These are phyloP conservation scores for Tympanuchus pallidicinctus DNA, from an alignment of 2,113 vertebrate genomes.

Conservation along the genomic window DNA sequence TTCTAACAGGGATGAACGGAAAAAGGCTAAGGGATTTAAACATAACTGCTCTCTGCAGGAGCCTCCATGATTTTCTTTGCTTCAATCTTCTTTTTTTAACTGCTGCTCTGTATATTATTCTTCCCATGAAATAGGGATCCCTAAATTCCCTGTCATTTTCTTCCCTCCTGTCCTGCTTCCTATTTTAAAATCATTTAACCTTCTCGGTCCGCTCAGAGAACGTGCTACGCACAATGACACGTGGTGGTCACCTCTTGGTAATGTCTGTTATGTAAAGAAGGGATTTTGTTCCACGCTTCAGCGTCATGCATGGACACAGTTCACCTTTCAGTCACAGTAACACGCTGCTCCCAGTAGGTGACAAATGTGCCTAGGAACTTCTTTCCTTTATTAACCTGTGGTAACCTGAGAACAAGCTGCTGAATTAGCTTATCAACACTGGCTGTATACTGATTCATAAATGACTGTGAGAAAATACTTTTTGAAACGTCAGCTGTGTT, in stretches of 20 bases:
- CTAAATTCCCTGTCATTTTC: not conserved
- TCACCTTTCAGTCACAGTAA: conserved; percentile 35
- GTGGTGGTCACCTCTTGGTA: not conserved
- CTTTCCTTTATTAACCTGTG: not conserved
- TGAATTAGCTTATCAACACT: conserved; percentile 24
- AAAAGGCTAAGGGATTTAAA: not conserved
- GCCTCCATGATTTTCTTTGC: not conserved
- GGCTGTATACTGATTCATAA: not conserved
- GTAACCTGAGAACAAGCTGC: not conserved
- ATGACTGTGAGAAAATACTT: not conserved
- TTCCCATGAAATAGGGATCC: not conserved
- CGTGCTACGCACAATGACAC: not conserved
- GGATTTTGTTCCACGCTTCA: not conserved
- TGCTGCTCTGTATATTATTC: not conserved
- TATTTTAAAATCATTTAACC: conserved; percentile 12
- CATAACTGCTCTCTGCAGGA: not conserved
- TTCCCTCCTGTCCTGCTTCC: not conserved
- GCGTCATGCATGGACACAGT: not conserved
- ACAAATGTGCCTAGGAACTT: not conserved
- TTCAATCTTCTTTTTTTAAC: not conserved
- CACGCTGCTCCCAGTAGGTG: not conserved
- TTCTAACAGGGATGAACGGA: not conserved
- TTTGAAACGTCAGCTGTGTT: not conserved
- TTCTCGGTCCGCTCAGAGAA: not conserved
- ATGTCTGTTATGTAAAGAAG: conserved; percentile 23